A percentile compares a stretch with the other conserved stretches of the same genome.
phyloP scores from a whole-genome alignment of 2,797 vertebrate species.

The Chelidonichthys spinosus region DNA sequence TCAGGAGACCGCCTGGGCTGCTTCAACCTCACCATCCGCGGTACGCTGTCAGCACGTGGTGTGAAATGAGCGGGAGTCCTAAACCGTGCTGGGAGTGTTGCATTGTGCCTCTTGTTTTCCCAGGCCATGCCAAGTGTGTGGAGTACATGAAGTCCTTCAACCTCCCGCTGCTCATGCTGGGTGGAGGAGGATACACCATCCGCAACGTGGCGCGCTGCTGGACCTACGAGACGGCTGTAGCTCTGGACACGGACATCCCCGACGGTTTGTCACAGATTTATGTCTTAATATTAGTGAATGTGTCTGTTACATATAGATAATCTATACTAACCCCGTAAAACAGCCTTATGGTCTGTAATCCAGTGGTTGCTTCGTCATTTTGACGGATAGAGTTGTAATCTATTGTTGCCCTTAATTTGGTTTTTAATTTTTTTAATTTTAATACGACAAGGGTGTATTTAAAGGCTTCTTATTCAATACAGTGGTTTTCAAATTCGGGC shows the following conservation, averaged over 20 bases:
- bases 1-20: constrained; percentile 95
- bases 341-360: too few species aligned
- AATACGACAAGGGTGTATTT: too few species aligned
- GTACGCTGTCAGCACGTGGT: constrained; percentile 59
- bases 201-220: constrained; percentile 94
- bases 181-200: constrained; percentile 95
- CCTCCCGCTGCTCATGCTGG: constrained; percentile 94
- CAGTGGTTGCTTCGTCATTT: too few species aligned
- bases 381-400: too few species aligned
- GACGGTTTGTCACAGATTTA: constrained; percentile 81
- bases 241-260: constrained; percentile 92
- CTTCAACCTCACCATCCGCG: constrained; percentile 97
- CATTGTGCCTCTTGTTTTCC: neutral
- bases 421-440: too few species aligned
- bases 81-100: neutral
- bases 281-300: neutral
- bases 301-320: neutral
- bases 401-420: too few species aligned
- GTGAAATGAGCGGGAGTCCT: neutral
- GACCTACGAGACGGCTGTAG: constrained; percentile 95
- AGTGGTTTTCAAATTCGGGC: too few species aligned
- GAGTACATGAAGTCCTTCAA: constrained; percentile 95
- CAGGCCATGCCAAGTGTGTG: constrained; percentile 94
- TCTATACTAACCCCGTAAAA: too few species aligned
- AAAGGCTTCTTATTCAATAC: too few species aligned